A percentile compares a stretch with the other conserved stretches of the same genome.
Evolutionary conservation across 1,140 invertebrate species (phyloP).

Genomic region (Trigoniulus corallinus): DNA sequence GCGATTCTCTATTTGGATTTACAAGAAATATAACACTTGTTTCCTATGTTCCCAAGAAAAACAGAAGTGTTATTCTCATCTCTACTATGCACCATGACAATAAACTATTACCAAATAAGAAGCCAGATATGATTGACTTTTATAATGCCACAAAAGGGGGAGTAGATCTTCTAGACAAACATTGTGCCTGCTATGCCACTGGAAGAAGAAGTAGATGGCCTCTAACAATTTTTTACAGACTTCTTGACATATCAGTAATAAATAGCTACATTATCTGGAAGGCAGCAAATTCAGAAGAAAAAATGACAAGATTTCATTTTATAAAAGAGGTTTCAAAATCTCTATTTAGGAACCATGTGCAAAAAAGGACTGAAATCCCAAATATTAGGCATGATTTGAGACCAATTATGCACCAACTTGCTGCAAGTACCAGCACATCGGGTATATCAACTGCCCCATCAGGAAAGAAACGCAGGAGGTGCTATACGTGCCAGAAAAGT

Average conservation of each 20-base stretch:
- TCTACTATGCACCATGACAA: slow-evolving; percentile 14
- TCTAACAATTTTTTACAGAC: slow-evolving; percentile 15
- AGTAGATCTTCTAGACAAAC: slow-evolving; percentile 27
- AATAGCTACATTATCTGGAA: slow-evolving; percentile 8
- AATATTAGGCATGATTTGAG: too few relatives aligned
- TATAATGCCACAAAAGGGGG: slow-evolving; percentile 30
- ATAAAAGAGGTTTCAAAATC: too few relatives aligned
- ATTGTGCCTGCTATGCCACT: slow-evolving; percentile 21
- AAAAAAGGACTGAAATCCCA: too few relatives aligned
- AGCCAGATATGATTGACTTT: slow-evolving; percentile 25
- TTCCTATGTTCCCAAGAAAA: slow-evolving; percentile 17
- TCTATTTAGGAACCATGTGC: too few relatives aligned
- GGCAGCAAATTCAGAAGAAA: background rate
- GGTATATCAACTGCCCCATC: too few relatives aligned
- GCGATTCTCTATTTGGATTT: slow-evolving; percentile 10
- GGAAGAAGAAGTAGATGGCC: slow-evolving; percentile 24
- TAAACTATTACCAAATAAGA: slow-evolving; percentile 15
- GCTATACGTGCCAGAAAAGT: too few relatives aligned
- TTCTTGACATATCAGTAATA: slow-evolving; percentile 11
- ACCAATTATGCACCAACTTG: too few relatives aligned
- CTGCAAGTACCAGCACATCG: too few relatives aligned
- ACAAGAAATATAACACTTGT: slow-evolving; percentile 17
- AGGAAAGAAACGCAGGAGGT: too few relatives aligned
- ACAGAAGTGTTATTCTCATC: slow-evolving; percentile 13
- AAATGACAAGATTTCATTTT: too few relatives aligned